Evolutionary conservation across 2,113 vertebrate genomes (phyloP).

Genomic region (Todiramphus saurophagus): DNA sequence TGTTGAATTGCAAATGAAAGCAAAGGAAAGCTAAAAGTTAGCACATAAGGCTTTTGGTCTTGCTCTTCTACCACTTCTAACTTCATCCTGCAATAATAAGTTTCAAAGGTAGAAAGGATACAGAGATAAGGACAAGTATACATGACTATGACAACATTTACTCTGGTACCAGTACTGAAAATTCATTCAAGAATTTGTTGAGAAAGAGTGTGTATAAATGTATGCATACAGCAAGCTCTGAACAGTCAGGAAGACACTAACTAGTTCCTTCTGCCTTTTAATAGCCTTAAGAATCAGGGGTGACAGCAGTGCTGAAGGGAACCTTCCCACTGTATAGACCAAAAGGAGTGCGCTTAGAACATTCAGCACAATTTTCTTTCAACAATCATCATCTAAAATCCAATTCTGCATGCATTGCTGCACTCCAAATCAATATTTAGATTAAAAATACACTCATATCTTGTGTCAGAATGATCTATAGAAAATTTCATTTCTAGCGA

Average conservation of each 20-base stretch:
- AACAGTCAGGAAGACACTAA: not conserved
- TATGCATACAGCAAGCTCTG: not conserved
- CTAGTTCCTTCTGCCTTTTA: not conserved
- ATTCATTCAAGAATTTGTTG: not conserved
- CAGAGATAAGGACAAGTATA: not conserved
- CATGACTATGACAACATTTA: fast-evolving
- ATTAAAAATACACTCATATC: not conserved
- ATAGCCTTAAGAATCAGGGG: not conserved
- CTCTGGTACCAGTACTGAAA: not conserved
- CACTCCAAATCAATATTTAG: not conserved
- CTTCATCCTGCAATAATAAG: not conserved
- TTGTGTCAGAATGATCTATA: not conserved
- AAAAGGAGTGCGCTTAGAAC: not conserved
- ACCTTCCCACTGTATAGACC: not conserved
- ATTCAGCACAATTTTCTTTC: not conserved
- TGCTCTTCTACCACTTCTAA: not conserved
- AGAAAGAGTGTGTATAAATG: not conserved
- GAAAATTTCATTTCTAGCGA: not conserved
- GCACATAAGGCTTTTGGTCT: not conserved
- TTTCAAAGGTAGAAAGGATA: not conserved
- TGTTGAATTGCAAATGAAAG: not conserved
- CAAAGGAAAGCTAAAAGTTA: not conserved
- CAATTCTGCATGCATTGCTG: not conserved
- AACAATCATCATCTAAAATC: not conserved
- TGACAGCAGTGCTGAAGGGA: not conserved